Percentiles rank a stretch among this genome's conserved stretches.
Conservation (phyloP, 2,797 vertebrate species). For the Kryptolebias ocellatus region DNA sequence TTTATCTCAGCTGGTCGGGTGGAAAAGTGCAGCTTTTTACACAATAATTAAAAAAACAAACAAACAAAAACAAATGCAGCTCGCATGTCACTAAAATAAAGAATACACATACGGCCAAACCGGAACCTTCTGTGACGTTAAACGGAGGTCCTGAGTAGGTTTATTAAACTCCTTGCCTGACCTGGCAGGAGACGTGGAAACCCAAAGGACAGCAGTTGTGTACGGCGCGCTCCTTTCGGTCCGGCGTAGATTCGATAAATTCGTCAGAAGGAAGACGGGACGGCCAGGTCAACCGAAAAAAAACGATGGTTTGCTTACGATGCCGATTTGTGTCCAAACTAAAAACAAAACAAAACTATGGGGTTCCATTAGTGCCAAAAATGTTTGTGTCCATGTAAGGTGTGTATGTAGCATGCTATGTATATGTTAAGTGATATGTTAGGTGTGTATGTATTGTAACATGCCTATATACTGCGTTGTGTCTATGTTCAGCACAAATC, state of each 20-base stretch:
- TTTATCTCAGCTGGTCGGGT: constrained; percentile 53
- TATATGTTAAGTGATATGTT: too few relatives aligned
- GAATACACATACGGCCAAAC: constrained; percentile 53
- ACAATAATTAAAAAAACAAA: constrained; percentile 45
- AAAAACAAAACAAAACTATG: constrained; percentile 9
- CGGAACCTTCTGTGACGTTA: constrained; percentile 42
- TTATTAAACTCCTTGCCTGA: constrained; percentile 36
- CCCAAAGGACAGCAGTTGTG: constrained; percentile 5
- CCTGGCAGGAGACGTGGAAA: constrained; percentile 24
- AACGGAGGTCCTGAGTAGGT: constrained; percentile 61
- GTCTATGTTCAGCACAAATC: too few relatives aligned
- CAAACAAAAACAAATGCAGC: constrained; percentile 24
- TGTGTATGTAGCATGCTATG: too few relatives aligned
- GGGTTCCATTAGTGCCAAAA: too few relatives aligned
- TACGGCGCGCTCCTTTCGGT: constrained; percentile 27
- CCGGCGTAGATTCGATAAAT: constrained; percentile 23
- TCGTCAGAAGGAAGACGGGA: constrained; percentile 29
- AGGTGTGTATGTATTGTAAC: too few relatives aligned
- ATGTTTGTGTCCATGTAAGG: too few relatives aligned
- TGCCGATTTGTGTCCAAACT: constrained; percentile 12
- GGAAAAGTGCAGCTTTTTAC: constrained; percentile 77
- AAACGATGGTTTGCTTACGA: neutral
- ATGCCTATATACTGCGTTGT: too few relatives aligned
- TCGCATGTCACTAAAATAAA: constrained; percentile 58
- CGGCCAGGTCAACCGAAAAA: constrained; percentile 42